phyloP scores from a whole-genome alignment of 2,888 invertebrate genomes.

The Aquatica leii region DNA sequence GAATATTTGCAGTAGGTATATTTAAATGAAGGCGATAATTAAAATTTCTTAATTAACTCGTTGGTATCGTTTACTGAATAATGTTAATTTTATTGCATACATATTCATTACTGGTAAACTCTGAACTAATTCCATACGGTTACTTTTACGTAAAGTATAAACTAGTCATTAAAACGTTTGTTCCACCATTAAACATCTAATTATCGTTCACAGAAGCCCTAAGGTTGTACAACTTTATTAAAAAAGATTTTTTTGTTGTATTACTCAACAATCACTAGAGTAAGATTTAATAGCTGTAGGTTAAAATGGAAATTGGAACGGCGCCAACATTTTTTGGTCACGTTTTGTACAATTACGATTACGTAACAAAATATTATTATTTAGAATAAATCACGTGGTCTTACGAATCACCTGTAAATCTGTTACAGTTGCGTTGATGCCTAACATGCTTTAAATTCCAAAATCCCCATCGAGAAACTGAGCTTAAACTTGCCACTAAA shows the following conservation, averaged over 20 bases:
- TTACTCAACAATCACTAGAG: slow-evolving; percentile 11
- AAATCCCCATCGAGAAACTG: slow-evolving; percentile 22
- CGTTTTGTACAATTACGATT: slow-evolving; percentile 5
- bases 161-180: neutral
- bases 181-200: slow-evolving; percentile 8
- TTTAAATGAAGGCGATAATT: neutral
- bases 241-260: slow-evolving; percentile 1
- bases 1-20: neutral
- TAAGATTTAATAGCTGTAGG: neutral
- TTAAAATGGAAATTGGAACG: slow-evolving; percentile 17
- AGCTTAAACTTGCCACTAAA: slow-evolving; percentile 31
- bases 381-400: neutral
- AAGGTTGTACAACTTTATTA: slow-evolving; percentile 7
- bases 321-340: slow-evolving; percentile 15
- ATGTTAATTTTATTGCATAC: slow-evolving; percentile 5
- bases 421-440: slow-evolving; percentile 10
- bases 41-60: neutral
- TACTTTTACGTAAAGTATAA: neutral
- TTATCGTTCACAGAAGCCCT: slow-evolving; percentile 7
- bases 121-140: neutral
- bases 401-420: slow-evolving; percentile 1
- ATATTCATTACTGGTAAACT: neutral
- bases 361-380: neutral
- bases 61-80: neutral
- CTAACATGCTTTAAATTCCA: slow-evolving; percentile 20